phyloP scores from a whole-genome alignment of 2,888 invertebrate species.

The Tubulanus polymorphus region DNA sequence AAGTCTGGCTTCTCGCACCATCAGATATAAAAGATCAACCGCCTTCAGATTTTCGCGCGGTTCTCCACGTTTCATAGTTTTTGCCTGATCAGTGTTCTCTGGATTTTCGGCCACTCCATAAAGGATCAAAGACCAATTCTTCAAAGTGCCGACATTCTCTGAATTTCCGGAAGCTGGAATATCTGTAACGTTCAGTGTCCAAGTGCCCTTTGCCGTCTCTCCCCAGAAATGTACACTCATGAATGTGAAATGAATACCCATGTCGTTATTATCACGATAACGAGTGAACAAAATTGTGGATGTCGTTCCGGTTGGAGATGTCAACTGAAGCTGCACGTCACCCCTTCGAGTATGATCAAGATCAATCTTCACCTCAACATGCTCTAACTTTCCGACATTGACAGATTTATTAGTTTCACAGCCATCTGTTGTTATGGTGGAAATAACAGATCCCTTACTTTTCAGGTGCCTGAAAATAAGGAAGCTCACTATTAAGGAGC shows the following conservation, averaged over 20 bases:
- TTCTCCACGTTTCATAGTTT: no score
- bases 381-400: conserved; percentile 37
- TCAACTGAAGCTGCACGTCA: conserved; percentile 35
- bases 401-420: conserved; percentile 20
- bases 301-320: conserved; percentile 37
- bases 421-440: conserved; percentile 23
- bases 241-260: conserved; percentile 42
- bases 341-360: conserved; percentile 33
- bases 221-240: conserved; percentile 49
- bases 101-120: no score
- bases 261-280: conserved; percentile 25
- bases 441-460: conserved; percentile 12
- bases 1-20: no score
- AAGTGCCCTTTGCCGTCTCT: conserved; percentile 40
- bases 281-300: conserved; percentile 39
- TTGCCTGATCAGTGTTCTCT: no score
- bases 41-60: no score
- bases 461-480: conserved; percentile 18
- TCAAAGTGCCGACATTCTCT: no score
- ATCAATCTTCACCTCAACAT: conserved; percentile 37
- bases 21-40: no score
- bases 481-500: background rate
- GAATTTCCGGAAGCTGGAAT: no score
- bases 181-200: conserved; percentile 38
- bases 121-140: no score